phyloP scores from a whole-genome alignment of 2,797 vertebrate species.

The Girardinus metallicus region DNA sequence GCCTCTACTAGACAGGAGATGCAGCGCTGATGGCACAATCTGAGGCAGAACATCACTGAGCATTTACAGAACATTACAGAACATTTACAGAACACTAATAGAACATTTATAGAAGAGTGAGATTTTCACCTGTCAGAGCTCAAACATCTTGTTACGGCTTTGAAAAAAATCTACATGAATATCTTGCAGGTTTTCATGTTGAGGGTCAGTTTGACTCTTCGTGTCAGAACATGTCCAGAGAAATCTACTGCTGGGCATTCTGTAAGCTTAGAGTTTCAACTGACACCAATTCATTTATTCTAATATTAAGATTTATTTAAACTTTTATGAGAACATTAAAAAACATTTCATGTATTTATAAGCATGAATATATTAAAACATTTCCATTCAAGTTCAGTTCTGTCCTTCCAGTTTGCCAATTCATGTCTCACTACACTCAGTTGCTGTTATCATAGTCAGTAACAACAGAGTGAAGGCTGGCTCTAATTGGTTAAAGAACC shows the following conservation, averaged over 20 bases:
- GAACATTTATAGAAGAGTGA: too few relatives aligned
- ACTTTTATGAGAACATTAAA: not conserved
- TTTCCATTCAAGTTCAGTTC: not conserved
- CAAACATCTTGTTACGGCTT: not conserved
- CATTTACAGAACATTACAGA: too few relatives aligned
- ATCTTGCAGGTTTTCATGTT: not conserved
- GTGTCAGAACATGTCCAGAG: not conserved
- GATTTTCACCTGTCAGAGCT: not conserved
- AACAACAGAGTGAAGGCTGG: not conserved
- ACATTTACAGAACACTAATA: too few relatives aligned
- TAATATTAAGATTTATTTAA: not conserved
- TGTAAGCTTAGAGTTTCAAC: not conserved
- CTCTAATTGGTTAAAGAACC: not conserved
- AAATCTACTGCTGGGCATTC: not conserved
- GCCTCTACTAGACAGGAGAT: not conserved
- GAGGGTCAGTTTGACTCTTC: too few relatives aligned
- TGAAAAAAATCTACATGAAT: not conserved
- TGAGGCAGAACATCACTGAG: not conserved
- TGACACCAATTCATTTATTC: not conserved
- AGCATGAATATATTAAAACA: not conserved
- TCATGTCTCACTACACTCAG: not conserved
- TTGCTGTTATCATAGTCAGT: not conserved
- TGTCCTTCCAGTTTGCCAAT: not conserved
- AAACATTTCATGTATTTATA: not conserved
- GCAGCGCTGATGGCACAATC: slow-evolving; percentile 12